Percentiles rank a stretch among this genome's conserved stretches.
phyloP scores from a whole-genome alignment of 2,888 invertebrate species.

The Latrodectus hesperus region DNA sequence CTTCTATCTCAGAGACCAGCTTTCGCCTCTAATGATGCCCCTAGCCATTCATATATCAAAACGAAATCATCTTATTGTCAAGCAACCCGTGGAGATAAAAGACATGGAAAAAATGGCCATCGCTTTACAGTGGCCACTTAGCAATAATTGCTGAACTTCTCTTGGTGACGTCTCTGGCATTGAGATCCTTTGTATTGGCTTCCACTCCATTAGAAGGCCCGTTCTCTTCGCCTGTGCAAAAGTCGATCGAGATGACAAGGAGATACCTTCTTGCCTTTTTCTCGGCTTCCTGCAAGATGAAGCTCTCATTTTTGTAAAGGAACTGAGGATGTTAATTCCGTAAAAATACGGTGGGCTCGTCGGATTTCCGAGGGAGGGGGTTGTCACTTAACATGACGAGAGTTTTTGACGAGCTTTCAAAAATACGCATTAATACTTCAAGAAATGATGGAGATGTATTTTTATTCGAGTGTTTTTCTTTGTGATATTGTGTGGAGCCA shows the following conservation, averaged over 20 bases:
- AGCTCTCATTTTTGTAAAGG: constrained; percentile 6
- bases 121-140: constrained; percentile 46
- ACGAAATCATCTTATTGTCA: constrained; percentile 25
- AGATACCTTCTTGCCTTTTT: not conserved
- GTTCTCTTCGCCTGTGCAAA: not conserved
- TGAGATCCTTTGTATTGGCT: constrained; percentile 7
- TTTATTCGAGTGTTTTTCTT: not conserved
- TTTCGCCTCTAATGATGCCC: constrained; percentile 4
- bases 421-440: not conserved
- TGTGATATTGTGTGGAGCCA: too few species aligned
- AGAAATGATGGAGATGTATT: constrained; percentile 2
- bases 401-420: not conserved
- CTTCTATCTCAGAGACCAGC: not conserved
- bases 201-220: constrained; percentile 30
- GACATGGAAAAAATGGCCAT: not conserved
- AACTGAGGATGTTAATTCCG: constrained; percentile 17
- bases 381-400: constrained; percentile 11
- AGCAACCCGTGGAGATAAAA: not conserved
- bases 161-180: constrained; percentile 9
- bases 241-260: constrained; percentile 18
- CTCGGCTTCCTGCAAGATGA: not conserved
- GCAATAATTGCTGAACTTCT: constrained; percentile 40
- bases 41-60: constrained; percentile 23
- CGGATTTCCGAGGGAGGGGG: not conserved
- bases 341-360: constrained; percentile 2